These are phyloP conservation scores for Cathartes aura DNA, from an alignment of 2,113 vertebrate species.

Conservation along the genomic window DNA sequence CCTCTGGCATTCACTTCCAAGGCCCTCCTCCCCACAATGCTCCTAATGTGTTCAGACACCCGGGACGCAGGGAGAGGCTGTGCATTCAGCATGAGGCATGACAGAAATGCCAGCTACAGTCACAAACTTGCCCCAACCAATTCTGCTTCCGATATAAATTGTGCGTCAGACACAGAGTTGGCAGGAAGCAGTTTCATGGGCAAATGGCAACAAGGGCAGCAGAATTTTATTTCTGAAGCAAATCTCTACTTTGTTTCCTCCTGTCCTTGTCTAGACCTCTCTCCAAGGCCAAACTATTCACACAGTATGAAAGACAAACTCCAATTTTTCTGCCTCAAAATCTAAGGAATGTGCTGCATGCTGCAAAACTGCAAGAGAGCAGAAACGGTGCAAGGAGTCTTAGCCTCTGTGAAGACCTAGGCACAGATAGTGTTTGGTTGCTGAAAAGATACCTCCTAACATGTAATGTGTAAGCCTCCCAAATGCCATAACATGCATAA, in stretches of 20 bases:
- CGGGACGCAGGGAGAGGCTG: constrained; percentile 18
- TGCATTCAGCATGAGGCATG: background rate
- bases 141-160: constrained; percentile 26
- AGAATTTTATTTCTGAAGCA: background rate
- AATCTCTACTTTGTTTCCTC: background rate
- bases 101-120: constrained; percentile 60
- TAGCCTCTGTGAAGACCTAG: background rate
- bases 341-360: background rate
- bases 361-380: background rate
- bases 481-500: background rate
- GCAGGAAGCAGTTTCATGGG: background rate
- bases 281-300: background rate
- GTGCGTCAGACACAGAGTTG: background rate
- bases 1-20: background rate
- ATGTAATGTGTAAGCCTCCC: accelerated
- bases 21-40: background rate
- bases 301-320: background rate
- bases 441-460: background rate
- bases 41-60: constrained; percentile 53
- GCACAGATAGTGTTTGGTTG: background rate
- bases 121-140: constrained; percentile 64
- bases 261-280: background rate
- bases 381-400: background rate
- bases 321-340: background rate
- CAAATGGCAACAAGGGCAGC: background rate